These are phyloP conservation scores for Oncorhynchus kisutch DNA, from an alignment of 2,113 vertebrate genomes.

Conservation along the genomic window DNA sequence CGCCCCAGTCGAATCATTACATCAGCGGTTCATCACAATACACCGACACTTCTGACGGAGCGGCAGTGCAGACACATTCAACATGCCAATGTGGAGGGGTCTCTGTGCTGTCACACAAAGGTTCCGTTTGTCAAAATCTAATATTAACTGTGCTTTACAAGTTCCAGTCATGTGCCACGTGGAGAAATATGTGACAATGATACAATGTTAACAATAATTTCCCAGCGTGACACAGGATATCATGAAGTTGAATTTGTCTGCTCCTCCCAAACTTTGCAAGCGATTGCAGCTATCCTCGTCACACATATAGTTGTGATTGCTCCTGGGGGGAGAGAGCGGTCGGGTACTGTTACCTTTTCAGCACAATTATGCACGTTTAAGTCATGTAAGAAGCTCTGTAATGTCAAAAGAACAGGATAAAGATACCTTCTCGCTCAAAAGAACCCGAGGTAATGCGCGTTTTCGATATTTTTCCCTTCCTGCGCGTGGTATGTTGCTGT, in stretches of 20 bases:
- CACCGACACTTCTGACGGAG: slow-evolving; percentile 35
- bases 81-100: slow-evolving; percentile 42
- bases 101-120: slow-evolving; percentile 9
- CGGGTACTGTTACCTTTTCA: slow-evolving; percentile 7
- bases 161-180: background rate
- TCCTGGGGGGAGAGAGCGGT: slow-evolving; percentile 21
- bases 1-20: slow-evolving; percentile 3
- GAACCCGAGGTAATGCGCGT: slow-evolving; percentile 71
- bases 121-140: background rate
- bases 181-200: background rate
- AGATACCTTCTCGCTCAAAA: slow-evolving; percentile 75
- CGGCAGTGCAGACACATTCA: slow-evolving; percentile 35
- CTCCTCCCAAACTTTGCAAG: slow-evolving; percentile 50
- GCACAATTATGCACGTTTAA: slow-evolving; percentile 26
- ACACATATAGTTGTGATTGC: slow-evolving; percentile 37
- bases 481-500: slow-evolving; percentile 14
- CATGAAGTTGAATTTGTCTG: slow-evolving; percentile 23
- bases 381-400: slow-evolving; percentile 72
- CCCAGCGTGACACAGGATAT: background rate
- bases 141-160: background rate
- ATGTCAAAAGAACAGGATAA: slow-evolving; percentile 82
- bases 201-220: background rate
- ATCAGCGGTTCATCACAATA: slow-evolving; percentile 20
- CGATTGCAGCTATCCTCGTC: slow-evolving; percentile 30
- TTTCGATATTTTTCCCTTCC: slow-evolving; percentile 26